Evolutionary conservation across 2,888 invertebrate species (phyloP), one percentile per base, ranked within the genome.

Genomic region (Heteropelma amictum): DNA sequence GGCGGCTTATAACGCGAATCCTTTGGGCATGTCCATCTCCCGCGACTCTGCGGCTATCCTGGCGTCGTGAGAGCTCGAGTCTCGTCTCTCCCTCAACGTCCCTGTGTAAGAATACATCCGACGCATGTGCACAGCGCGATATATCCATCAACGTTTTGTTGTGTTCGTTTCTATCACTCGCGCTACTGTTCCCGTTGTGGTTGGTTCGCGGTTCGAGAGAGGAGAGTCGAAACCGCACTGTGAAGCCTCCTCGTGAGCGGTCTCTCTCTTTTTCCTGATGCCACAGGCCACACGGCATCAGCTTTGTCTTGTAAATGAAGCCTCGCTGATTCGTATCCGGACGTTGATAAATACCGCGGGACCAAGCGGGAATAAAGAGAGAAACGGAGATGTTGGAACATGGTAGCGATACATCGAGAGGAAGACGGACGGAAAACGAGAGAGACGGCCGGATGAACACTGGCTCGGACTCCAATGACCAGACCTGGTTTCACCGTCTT

Each of bases 241-340:
- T 47, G 65, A 53, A 74, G 60, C 61, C 75, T 75, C 67, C 40
- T 67, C 67, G 58, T 51, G 58, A 76, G 69, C 76, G 68, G 76
- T 78, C 79, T 79, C 80, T 77, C 75, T 64, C 64, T 64, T 60
- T 68, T 68, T 33, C 51, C 51, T 75, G 75, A 75, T 71, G 70
- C 75, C 67, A 71, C 67, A 75, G 81, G 79, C 83, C 84, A 81
- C 82, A 84, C 84, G 82, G 85, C 81, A 76, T 75, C 79, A 85
- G 86, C 88, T 88, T 88, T 88, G 88, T 88, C 88, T 88, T 88
- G 88, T 87, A 88, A 88, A 88, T 87, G 88, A 88, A 88, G 86
- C 86, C 81, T 84, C 82, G 83, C 84, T 85, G 87, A 87, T 88
- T 86, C 88, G 87, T 86, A 87, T 86, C 87, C 86, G 81, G 89